Conservation (phyloP, 2,888 invertebrate species). For the Dolomedes plantarius region DNA sequence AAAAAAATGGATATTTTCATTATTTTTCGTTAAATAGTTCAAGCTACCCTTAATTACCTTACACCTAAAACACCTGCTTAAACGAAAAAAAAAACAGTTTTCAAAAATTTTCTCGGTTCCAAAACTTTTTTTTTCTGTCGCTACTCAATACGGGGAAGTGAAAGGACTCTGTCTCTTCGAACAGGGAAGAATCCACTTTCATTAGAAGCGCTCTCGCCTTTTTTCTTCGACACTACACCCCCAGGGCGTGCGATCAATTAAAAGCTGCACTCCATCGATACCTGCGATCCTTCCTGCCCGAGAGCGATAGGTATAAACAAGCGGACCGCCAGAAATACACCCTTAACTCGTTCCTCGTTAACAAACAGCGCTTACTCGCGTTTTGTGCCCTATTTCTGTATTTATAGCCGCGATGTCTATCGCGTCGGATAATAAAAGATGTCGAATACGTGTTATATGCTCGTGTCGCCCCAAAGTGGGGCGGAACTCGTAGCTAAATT, state of each 20-base stretch:
- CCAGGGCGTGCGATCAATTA: background rate
- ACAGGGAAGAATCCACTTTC: no score
- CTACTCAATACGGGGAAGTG: no score
- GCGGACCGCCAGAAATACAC: background rate
- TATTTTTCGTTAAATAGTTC: no score
- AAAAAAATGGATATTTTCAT: no score
- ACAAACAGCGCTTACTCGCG: background rate
- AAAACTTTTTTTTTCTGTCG: no score
- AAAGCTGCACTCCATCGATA: background rate
- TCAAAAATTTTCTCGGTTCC: no score
- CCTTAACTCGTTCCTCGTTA: conserved; percentile 5
- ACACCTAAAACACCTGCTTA: no score
- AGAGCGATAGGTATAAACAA: background rate
- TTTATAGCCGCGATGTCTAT: background rate
- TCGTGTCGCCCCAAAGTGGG: background rate
- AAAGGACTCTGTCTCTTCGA: no score
- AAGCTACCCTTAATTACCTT: no score
- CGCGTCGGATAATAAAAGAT: background rate
- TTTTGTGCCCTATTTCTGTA: background rate
- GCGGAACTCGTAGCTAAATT: background rate
- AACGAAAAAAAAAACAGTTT: no score
- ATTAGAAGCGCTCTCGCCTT: no score
- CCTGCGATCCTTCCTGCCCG: background rate
- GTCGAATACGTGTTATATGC: background rate
- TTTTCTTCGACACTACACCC: no score